Conservation (phyloP, 2,888 invertebrate species). For the Thymelicus sylvestris region DNA sequence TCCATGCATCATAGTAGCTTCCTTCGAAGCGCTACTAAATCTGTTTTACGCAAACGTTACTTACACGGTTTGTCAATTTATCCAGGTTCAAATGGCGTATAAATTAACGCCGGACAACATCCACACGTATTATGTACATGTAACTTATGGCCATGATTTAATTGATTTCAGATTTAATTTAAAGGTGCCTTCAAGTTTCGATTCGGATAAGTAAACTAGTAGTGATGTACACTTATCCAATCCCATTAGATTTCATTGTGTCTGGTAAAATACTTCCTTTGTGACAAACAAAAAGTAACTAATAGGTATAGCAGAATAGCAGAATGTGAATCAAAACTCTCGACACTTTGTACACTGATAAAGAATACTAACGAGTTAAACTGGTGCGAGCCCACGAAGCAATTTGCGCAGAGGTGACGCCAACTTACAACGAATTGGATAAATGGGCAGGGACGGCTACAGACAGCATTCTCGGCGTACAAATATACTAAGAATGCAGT, state of each 20-base stretch:
- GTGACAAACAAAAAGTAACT: too few relatives aligned
- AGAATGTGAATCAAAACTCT: not conserved
- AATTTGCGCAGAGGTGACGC: conserved; percentile 45
- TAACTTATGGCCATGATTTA: conserved; percentile 22
- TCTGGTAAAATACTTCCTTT: too few relatives aligned
- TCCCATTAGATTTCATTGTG: too few relatives aligned
- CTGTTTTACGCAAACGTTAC: conserved; percentile 27
- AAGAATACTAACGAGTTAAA: conserved; percentile 14
- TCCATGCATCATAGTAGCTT: conserved; percentile 29
- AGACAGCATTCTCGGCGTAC: not conserved
- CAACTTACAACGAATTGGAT: conserved; percentile 43
- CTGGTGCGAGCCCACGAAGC: conserved; percentile 33
- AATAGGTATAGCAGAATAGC: too few relatives aligned
- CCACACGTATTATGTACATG: not conserved
- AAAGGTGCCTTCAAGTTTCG: not conserved
- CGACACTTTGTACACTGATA: not conserved
- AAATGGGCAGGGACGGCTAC: conserved; percentile 36
- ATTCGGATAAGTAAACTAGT: too few relatives aligned
- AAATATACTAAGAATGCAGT: not conserved
- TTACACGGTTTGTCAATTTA: conserved; percentile 24
- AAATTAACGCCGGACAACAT: not conserved
- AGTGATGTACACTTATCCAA: too few relatives aligned
- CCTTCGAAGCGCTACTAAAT: conserved; percentile 23
- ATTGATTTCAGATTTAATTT: conserved; percentile 24
- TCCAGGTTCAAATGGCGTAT: conserved; percentile 15